Evolutionary conservation across 37 sponge, comb jelly and placozoan species (phyloP), one percentile per base, ranked within the genome.

Genomic region (Mnemiopsis leidyi): DNA sequence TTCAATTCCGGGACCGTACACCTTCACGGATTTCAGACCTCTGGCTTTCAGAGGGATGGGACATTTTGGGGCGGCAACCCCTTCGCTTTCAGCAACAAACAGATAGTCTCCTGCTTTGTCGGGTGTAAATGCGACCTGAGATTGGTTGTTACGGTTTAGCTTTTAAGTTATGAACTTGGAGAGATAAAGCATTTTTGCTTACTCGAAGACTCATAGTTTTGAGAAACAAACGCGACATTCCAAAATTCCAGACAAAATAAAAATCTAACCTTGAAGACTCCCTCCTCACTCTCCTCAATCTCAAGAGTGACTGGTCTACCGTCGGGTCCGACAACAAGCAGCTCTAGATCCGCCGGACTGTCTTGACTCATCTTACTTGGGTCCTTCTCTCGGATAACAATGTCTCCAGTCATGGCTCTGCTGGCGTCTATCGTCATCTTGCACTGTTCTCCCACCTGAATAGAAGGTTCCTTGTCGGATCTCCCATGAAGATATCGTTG

Each of bases 1-100:
- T 93, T 95, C 93, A 48, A 95, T 92, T 0, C 95, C 95, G 0
- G 95, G 95, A 23, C 95, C 95, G 83, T 94, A 94, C 1, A 95
- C 94, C 32, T 93, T 93, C 31, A 95, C 82, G 0, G 90, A 38
- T 40, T 85, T 85, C 2, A 85, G 61, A n/a, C 90, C 90, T 33
- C 90, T 40, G 90, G 90, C 90, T 40, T 85, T 85, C 24, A 85
- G 90, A 18, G 90, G 90, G 2, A 85, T 40, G 23, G 90, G 90
- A 61, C 90, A 85, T 26, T 85, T 85, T 40, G 90, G 90, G 26
- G 90, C 90, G 24, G 90, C 36, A 0, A 85, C 90, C 5, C 90
- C 90, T 20, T 85, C 90, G 26, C 48, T 26, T 26, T 85, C 90
- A 39, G 90, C 90, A n/a, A 85, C 48, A 61, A 85, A 85, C 29